Evolutionary conservation across 2,113 vertebrate species (phyloP), one percentile per base, ranked within the genome.

Genomic region (Scophthalmus maximus): DNA sequence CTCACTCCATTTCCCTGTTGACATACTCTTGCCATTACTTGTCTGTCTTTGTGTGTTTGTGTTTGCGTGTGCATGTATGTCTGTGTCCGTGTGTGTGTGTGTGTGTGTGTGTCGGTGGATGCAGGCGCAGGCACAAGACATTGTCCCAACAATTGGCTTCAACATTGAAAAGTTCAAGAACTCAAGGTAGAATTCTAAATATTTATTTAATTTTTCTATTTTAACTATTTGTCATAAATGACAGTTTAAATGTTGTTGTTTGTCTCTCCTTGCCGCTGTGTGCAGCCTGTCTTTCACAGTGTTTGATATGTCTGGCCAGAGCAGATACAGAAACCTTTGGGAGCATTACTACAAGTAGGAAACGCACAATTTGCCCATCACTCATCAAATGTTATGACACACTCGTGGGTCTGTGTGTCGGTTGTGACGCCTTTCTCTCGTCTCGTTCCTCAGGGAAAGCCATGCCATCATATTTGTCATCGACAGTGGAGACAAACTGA

Each of bases 401-500:
- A 17, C 6, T 8, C 3, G 9, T 12, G 42, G 18, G 7, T 46
- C n/a, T 46, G 42, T 18, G 42, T 18, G 18, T n/a, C 42, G 18
- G 18, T 46, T 11, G 2, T 52, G 2, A 63, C 14, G 2, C 30
- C 18, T 56, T 27, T 23, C 52, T 80, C 5, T 55, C 76, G 82
- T 92, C 27, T 36, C 20, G n/a, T n/a, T 79, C 69, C 59, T 47
- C 87, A 98, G 97, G 93, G 98, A 98, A 82, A 96, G 96, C 82
- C 97, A 99, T 85, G 98, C 97, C 83, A 96, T 99, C 92, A 98
- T 99, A 93, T 99, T 98, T 94, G 97, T 99, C 74, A 95, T 99
- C 83, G 98, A 99, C 90, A 99, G 98, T 78, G 94, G 96, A 87
- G 98, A 99, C 91, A 95, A 94, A 90, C 89, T 99, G 80, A 95